Percentiles rank a stretch among this genome's conserved stretches.
Evolutionary conservation across 2,113 vertebrate species (phyloP).

Genomic region (Ptychochromis oligacanthus): DNA sequence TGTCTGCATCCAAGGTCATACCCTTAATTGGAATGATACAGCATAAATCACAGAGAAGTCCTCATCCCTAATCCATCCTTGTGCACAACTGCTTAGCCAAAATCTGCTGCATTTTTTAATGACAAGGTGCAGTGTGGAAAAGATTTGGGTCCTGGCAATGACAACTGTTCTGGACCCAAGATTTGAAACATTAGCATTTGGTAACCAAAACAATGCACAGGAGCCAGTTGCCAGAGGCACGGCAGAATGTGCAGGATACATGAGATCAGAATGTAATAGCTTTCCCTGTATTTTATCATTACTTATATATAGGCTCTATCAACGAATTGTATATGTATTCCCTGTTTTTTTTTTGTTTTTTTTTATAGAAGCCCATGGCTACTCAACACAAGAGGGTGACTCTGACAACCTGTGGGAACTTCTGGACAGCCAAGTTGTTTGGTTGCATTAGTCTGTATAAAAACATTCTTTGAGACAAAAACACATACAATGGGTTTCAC

Average conservation of each 20-base stretch:
- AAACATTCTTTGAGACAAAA: too few relatives aligned
- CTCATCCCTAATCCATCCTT: not conserved
- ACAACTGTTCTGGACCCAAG: not conserved
- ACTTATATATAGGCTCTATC: too few relatives aligned
- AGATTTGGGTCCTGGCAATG: not conserved
- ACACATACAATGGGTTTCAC: too few relatives aligned
- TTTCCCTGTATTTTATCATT: too few relatives aligned
- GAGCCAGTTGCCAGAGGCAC: not conserved
- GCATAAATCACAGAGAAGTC: not conserved
- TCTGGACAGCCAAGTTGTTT: too few relatives aligned
- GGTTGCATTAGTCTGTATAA: too few relatives aligned
- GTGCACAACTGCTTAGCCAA: not conserved
- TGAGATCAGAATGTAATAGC: not conserved
- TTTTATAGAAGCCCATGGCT: too few relatives aligned
- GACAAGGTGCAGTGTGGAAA: not conserved
- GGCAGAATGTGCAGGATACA: not conserved
- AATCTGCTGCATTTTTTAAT: not conserved
- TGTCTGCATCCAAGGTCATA: not conserved
- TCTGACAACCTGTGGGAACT: too few relatives aligned
- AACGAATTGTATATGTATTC: too few relatives aligned
- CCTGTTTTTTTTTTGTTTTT: too few relatives aligned
- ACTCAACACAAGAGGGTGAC: too few relatives aligned
- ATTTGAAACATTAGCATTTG: not conserved
- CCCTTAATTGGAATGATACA: not conserved
- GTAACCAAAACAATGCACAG: not conserved